Percentiles rank a stretch among this genome's conserved stretches.
Evolutionary conservation across 30 jellyfish, hydroid and myxozoan species (phyloP).

Genomic region (Hydractinia echinata): DNA sequence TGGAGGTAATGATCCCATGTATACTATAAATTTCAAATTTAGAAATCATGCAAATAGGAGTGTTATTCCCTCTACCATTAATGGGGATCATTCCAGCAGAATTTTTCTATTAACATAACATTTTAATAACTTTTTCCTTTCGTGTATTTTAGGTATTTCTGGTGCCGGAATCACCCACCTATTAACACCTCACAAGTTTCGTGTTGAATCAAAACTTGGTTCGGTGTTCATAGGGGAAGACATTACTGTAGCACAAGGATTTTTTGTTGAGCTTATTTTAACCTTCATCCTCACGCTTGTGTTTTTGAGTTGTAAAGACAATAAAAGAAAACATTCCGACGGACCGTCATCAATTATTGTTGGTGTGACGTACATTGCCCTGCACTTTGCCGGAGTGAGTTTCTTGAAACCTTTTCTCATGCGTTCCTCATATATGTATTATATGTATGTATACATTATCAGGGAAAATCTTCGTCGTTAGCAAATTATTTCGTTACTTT

Average conservation of each 20-base stretch:
- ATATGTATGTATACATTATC: no score
- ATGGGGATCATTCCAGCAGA: no score
- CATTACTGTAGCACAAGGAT: conserved; percentile 8
- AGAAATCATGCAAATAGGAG: no score
- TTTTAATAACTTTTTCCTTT: no score
- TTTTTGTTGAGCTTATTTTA: background rate
- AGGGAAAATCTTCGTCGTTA: no score
- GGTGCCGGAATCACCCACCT: background rate
- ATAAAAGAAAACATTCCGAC: background rate
- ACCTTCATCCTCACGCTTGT: background rate
- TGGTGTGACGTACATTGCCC: background rate
- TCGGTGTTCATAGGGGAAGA: background rate
- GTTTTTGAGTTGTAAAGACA: conserved; percentile 8
- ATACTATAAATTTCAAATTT: background rate
- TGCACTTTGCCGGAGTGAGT: conserved; percentile 8
- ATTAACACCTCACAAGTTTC: background rate
- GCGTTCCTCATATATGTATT: no score
- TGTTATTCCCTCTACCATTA: no score
- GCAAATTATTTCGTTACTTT: no score
- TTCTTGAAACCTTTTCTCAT: background rate
- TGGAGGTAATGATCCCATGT: background rate
- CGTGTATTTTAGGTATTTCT: background rate
- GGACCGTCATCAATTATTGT: conserved; percentile 3
- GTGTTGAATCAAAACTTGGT: background rate
- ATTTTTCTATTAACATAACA: no score